Percentiles rank a stretch among this genome's conserved stretches.
Evolutionary conservation across 2,888 invertebrate genomes (phyloP).

Genomic region (Caenorhabditis afra): DNA sequence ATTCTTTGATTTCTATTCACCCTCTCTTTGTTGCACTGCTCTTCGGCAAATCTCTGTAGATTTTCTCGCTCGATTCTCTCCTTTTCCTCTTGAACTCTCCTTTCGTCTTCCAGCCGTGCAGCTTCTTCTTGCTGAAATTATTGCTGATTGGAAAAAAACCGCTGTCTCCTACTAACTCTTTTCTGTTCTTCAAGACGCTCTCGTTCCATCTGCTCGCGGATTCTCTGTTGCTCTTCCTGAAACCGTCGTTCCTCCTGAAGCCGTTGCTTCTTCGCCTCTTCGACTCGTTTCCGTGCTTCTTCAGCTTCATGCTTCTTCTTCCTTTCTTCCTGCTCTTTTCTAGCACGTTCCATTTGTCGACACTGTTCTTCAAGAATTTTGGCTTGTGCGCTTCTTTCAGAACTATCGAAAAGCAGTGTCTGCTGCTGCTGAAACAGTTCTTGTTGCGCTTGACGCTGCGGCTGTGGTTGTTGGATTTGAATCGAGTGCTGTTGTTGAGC

Average conservation of each 20-base stretch:
- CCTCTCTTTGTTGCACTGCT: constrained; percentile 41
- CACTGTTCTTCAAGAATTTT: constrained; percentile 47
- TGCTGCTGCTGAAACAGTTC: constrained; percentile 48
- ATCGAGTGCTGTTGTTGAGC: neutral
- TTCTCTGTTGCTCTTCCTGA: constrained; percentile 22
- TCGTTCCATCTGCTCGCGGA: constrained; percentile 39
- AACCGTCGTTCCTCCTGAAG: constrained; percentile 8
- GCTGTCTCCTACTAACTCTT: neutral
- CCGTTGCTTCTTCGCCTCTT: constrained; percentile 23
- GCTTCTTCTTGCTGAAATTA: constrained; percentile 38
- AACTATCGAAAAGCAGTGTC: constrained; percentile 6
- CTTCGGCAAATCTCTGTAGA: constrained; percentile 53
- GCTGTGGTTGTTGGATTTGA: constrained; percentile 2
- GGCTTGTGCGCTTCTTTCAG: neutral
- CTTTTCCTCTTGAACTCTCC: constrained; percentile 41
- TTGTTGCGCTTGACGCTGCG: constrained; percentile 18
- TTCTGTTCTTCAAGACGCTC: constrained; percentile 39
- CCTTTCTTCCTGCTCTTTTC: constrained; percentile 51
- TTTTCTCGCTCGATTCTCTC: constrained; percentile 47
- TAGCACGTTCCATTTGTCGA: constrained; percentile 23
- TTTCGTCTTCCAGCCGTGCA: constrained; percentile 40
- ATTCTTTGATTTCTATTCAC: constrained; percentile 42
- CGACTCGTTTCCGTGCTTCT: constrained; percentile 41
- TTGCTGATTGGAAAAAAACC: neutral
- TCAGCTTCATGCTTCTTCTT: constrained; percentile 46